Evolutionary conservation across 2,888 invertebrate genomes (phyloP).

Genomic region (Phortica magna): DNA sequence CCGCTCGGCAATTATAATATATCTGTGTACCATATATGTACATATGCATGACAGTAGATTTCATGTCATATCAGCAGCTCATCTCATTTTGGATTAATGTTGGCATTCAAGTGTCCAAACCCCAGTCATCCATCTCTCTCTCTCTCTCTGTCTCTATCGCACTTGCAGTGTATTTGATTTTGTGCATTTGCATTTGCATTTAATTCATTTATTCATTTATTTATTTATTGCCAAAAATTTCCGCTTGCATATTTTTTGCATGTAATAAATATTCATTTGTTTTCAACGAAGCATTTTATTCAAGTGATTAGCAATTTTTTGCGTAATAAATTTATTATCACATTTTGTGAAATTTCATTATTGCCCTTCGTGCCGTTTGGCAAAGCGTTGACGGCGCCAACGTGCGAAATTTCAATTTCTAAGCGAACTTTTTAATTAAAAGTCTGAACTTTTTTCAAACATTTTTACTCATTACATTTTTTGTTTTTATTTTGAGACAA

Average conservation of each 20-base stretch:
- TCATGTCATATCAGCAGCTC: background rate
- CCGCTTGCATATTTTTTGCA: conserved; percentile 6
- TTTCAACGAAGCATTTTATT: conserved; percentile 17
- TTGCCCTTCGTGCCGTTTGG: background rate
- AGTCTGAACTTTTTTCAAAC: too few species aligned
- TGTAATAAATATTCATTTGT: conserved; percentile 28
- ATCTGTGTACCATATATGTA: background rate
- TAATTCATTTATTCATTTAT: background rate
- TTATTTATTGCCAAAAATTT: conserved; percentile 9
- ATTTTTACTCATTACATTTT: too few species aligned
- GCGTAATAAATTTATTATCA: conserved; percentile 24
- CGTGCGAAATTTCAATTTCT: background rate
- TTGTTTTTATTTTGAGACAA: too few species aligned
- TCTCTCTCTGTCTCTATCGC: background rate
- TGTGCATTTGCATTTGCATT: background rate
- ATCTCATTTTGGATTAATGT: background rate
- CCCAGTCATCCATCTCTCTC: background rate
- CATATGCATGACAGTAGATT: background rate
- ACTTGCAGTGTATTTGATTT: background rate
- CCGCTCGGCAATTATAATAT: background rate
- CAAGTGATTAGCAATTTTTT: conserved; percentile 19
- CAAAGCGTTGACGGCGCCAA: background rate
- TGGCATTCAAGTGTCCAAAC: background rate
- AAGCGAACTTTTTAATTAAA: too few species aligned
- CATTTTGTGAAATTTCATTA: background rate